Evolutionary conservation across 2,888 invertebrate species (phyloP), one percentile per base, ranked within the genome.

Genomic region (Antheraea yamamai): DNA sequence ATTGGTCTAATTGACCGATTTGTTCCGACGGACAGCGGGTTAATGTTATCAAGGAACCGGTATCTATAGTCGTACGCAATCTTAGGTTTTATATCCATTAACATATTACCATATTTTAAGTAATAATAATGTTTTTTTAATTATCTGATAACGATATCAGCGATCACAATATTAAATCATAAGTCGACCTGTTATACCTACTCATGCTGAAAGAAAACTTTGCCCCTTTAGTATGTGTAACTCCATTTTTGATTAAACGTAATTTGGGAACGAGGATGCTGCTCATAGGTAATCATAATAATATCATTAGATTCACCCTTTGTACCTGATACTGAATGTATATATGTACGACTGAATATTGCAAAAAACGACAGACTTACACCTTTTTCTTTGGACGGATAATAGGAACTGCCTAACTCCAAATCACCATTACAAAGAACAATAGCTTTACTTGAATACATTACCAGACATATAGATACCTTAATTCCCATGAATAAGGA

Each of bases 1-100:
- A 75, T 72, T 72, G 72, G 26, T 61, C 72, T 75, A 75, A 75
- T 72, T 75, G 72, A 64, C 75, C 51, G 75, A 75, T 75, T 75
- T 72, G 75, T 75, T 75, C 72, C 39, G 74, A 35, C 74, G 47
- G 51, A 66, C 64, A 66, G 64, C 64, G 64, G 64, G 64, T 66
- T 66, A 66, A 66, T 66, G 64, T 66, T 30, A 66, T 66, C 64
- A 66, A 66, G 30, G 14, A 30, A 66, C 26, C 16, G 26, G 30
- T 66, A 26, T 30, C 26, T 30, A 16, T 66, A 14, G 26, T 66
- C 64, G 30, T 66, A 26, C 64, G 30, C 30, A 66, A 66, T 66
- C 64, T 66, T 47, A 12, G 16, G 30, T 16, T 30, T 66, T 16
- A 64, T 26, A 64, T 26, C 64, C 23, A 26, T 26, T 26, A 64